These are phyloP conservation scores for Pterois miles DNA, from an alignment of 2,797 vertebrate genomes.

Conservation along the genomic window DNA sequence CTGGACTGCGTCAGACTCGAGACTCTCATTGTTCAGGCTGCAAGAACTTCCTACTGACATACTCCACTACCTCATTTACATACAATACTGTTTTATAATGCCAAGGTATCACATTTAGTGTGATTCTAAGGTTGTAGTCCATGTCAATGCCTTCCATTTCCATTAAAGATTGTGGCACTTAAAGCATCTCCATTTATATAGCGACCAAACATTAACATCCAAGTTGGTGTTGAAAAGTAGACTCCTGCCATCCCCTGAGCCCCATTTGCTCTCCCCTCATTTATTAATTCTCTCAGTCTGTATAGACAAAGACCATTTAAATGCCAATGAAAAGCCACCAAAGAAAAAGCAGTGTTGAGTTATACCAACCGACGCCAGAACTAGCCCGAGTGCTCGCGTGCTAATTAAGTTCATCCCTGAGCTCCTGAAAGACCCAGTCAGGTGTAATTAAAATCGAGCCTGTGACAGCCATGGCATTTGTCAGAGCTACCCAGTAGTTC, in stretches of 20 bases:
- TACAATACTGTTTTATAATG: constrained; percentile 18
- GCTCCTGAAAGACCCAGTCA: constrained; percentile 86
- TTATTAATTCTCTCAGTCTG: constrained; percentile 61
- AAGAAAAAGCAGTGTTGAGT: constrained; percentile 63
- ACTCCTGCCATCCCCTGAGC: constrained; percentile 23
- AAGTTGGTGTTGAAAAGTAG: constrained; percentile 27
- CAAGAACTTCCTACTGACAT: not conserved
- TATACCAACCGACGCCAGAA: constrained; percentile 67
- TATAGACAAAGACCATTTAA: constrained; percentile 66
- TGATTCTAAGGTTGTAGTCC: constrained; percentile 26
- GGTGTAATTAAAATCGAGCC: constrained; percentile 95
- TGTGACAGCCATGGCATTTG: constrained; percentile 96
- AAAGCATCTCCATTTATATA: constrained; percentile 41
- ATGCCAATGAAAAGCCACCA: constrained; percentile 56
- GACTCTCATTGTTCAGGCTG: not conserved
- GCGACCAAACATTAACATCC: constrained; percentile 41
- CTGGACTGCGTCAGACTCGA: not conserved
- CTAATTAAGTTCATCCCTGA: constrained; percentile 91
- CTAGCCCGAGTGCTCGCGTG: constrained; percentile 74
- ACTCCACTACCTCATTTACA: not conserved
- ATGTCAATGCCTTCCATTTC: constrained; percentile 29
- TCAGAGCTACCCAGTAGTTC: constrained; percentile 90
- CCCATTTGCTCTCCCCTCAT: constrained; percentile 41
- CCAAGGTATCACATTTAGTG: constrained; percentile 16
- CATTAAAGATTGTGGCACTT: constrained; percentile 23